These are phyloP conservation scores for Lophotis ruficrista DNA, from an alignment of 2,113 vertebrate species.

Conservation along the genomic window DNA sequence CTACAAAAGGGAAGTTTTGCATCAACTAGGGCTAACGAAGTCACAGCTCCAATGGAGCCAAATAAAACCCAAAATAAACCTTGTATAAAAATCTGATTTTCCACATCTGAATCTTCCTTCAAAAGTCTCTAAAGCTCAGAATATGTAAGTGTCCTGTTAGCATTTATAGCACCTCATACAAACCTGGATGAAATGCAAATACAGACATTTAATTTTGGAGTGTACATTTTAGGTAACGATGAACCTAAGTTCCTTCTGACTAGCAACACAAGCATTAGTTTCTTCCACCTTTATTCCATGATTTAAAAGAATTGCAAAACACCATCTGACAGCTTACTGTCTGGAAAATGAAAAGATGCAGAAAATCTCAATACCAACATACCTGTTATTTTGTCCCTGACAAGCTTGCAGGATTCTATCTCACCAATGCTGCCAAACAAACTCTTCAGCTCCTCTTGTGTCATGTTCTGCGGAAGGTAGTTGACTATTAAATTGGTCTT, in stretches of 20 bases:
- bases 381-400: conserved; percentile 99
- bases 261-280: background rate
- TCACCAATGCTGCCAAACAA: conserved; percentile 97
- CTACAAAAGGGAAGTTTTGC: background rate
- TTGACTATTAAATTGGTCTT: conserved; percentile 99
- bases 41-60: background rate
- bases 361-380: conserved; percentile 17
- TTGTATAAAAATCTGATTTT: background rate
- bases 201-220: background rate
- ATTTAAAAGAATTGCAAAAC: background rate
- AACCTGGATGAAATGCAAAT: background rate
- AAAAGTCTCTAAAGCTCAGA: background rate
- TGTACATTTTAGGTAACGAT: background rate
- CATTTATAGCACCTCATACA: background rate
- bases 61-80: background rate
- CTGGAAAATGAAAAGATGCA: background rate
- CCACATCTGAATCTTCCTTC: background rate
- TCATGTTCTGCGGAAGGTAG: conserved; percentile 99
- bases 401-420: conserved; percentile 97
- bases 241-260: background rate
- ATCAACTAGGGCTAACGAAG: background rate
- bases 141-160: background rate
- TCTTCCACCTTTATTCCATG: background rate
- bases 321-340: background rate
- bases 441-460: conserved; percentile 96